Conservation (phyloP, 2,888 invertebrate species). For the Lasioglossum lativentre region DNA sequence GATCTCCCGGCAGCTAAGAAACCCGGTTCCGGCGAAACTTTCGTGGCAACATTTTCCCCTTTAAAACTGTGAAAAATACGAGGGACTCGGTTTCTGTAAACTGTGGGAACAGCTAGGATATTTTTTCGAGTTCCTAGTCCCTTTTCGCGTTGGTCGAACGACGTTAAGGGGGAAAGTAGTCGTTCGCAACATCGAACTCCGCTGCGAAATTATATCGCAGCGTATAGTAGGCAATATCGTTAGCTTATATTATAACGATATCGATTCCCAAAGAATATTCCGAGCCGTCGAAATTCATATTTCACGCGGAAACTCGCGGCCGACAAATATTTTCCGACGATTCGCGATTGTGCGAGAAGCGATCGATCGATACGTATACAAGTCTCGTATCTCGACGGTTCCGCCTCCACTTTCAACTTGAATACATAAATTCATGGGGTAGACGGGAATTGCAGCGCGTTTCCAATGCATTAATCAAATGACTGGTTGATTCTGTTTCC, state of each 20-base stretch:
- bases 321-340: background rate
- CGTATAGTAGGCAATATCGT: background rate
- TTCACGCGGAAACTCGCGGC: background rate
- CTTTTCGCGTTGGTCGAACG: too few species aligned
- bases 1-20: background rate
- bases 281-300: background rate
- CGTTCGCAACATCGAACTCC: background rate
- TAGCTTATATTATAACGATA: background rate
- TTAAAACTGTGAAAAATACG: background rate
- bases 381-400: background rate
- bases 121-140: background rate
- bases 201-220: background rate
- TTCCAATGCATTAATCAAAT: conserved; percentile 33
- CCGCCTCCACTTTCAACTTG: conserved; percentile 49
- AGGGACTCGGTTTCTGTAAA: background rate
- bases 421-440: conserved; percentile 52
- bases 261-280: background rate
- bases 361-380: background rate
- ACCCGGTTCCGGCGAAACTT: background rate
- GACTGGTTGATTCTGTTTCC: background rate
- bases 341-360: background rate
- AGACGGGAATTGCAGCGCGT: conserved; percentile 26
- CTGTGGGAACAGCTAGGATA: background rate
- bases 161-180: too few species aligned
- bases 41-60: background rate